Evolutionary conservation across 2,113 vertebrate genomes (phyloP).

Genomic region (Dromas ardeola): DNA sequence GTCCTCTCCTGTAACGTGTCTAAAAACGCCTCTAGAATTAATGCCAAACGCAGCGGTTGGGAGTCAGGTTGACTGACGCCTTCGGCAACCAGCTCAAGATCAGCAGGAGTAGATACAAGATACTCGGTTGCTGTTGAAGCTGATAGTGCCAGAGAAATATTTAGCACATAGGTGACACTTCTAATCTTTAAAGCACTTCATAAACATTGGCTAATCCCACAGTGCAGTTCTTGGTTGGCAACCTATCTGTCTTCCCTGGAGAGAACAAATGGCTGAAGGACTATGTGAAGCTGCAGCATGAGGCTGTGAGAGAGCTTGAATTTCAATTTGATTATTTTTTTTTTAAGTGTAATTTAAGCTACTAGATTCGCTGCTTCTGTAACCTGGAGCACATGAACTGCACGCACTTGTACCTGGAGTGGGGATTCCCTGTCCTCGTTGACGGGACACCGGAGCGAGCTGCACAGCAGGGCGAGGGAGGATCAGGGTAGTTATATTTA

Average conservation of each 20-base stretch:
- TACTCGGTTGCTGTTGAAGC: background rate
- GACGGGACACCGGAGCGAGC: fast-evolving
- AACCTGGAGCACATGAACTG: background rate
- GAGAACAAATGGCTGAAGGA: background rate
- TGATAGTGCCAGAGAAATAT: conserved; percentile 39
- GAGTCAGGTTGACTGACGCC: background rate
- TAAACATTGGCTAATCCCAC: conserved; percentile 49
- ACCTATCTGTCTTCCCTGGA: background rate
- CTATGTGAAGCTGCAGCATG: background rate
- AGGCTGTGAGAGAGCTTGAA: background rate
- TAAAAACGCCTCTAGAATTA: background rate
- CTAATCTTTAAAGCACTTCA: conserved; percentile 46
- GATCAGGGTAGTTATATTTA: background rate
- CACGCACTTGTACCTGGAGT: fast-evolving
- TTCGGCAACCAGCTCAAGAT: background rate
- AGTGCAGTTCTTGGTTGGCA: conserved; percentile 7
- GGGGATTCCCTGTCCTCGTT: background rate
- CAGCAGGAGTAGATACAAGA: conserved; percentile 15
- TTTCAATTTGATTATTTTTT: background rate
- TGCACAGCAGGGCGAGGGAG: background rate
- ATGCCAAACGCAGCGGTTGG: background rate
- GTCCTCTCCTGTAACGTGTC: background rate
- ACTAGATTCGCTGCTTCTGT: background rate
- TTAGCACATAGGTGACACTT: conserved; percentile 55
- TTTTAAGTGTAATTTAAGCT: background rate